Evolutionary conservation across 2,888 invertebrate genomes (phyloP).

Genomic region (Temnothorax rugatulus): DNA sequence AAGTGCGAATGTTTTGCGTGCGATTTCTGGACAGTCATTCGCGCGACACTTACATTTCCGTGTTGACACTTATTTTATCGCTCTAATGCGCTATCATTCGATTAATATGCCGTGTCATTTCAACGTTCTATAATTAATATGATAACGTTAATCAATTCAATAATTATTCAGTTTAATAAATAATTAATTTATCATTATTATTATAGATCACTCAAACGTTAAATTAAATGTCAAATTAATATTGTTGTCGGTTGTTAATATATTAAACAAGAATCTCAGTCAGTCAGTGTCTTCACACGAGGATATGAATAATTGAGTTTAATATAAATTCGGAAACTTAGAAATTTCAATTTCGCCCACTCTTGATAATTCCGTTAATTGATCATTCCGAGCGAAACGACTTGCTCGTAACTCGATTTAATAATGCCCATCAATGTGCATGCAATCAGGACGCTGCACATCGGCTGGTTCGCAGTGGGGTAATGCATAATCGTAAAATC

Average conservation of each 20-base stretch:
- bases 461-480: not conserved
- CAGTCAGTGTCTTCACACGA: not conserved
- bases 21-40: conserved; percentile 39
- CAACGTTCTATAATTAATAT: not conserved
- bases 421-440: conserved; percentile 15
- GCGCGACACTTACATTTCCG: conserved; percentile 24
- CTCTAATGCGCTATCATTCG: conserved; percentile 9
- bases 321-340: not conserved
- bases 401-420: conserved; percentile 18
- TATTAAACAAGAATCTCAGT: not conserved
- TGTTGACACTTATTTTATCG: conserved; percentile 9
- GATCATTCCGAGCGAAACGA: not conserved
- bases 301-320: not conserved
- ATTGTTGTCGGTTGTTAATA: not conserved
- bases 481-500: conserved; percentile 35
- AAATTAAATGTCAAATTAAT: not conserved
- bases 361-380: conserved; percentile 14
- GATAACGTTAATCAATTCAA: not conserved
- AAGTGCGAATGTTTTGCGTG: conserved; percentile 35
- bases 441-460: conserved; percentile 4
- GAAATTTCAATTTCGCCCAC: not conserved
- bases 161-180: not conserved
- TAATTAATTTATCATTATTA: not conserved
- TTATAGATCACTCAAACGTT: not conserved
- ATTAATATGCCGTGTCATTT: not conserved